Base-by-base conservation (phyloP, 2,797 vertebrate species). In the Paedocypris micromegethes region DNA sequence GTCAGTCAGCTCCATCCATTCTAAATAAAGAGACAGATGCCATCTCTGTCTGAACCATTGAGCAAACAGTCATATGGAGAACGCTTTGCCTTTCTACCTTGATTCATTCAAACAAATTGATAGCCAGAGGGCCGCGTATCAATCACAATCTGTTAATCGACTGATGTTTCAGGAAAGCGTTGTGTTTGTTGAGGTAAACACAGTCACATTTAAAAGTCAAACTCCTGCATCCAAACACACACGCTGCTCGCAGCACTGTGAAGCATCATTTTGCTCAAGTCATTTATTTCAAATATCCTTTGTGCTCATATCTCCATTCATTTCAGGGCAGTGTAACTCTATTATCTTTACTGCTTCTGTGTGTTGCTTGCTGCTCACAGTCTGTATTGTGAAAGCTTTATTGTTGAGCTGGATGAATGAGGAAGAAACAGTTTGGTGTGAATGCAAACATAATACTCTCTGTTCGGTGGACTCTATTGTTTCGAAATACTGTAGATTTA, bases 61-160 rank as follows among this genome's bases (percentile, higher is more conserved):
- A 84, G 81, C 79, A 88, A 88, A 87, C 86, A 86, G 83, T 81
- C 76, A 82, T 81, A 84, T 86, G 83, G 87, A 82, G 79, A 85
- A 89, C 84, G 85, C 80, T 78, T 69, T 76, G 65, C 79, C 61
- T 74, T 68, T 77, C 78, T 78, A 82, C 80, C 79, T 70, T 67
- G 68, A 76, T 56, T 70, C 68, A 66, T 81, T 83, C 38, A 48
- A 75, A 79, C 65, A 79, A 83, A 80, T 47, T 72, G 74, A 73
- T 73, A 77, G n/a, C 60, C 67, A 77, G 78, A 71, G 61, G 80
- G 79, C 74, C 57, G 51, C 62, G 48, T 47, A 69, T 43, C 60
- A 62, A 55, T 62, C 51, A 23, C 50, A 5, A 55, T 39, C 42
- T 9, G 8, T 3, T 61, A 23, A 23, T 23, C 23, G 51, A 8